A percentile compares a stretch with the other conserved stretches of the same genome.
Conservation (phyloP, 2,797 vertebrate genomes). For the Cheracebus regulus region DNA sequence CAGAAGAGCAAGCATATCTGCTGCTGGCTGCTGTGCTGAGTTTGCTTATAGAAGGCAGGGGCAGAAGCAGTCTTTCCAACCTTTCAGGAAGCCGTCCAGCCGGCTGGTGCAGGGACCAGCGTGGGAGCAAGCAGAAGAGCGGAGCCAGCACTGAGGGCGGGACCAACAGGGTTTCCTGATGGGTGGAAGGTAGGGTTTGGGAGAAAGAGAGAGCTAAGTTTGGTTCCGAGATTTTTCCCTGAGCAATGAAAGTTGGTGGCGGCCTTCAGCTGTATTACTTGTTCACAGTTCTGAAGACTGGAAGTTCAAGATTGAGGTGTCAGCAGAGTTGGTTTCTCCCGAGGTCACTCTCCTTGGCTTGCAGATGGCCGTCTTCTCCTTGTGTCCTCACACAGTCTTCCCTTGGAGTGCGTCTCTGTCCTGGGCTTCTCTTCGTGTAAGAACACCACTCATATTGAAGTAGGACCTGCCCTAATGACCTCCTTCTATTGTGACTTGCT, state of each 20-base stretch:
- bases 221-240: background rate
- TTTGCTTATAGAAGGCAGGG: no score
- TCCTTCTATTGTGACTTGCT: background rate
- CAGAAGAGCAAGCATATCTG: background rate
- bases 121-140: background rate
- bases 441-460: background rate
- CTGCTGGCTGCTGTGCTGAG: background rate
- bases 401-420: background rate
- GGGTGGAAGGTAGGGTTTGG: background rate
- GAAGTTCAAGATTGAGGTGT: background rate
- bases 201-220: background rate
- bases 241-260: background rate
- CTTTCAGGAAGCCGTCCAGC: background rate
- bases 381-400: rapidly evolving
- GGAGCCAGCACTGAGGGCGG: background rate
- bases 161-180: background rate
- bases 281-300: background rate
- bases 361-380: background rate
- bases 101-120: background rate
- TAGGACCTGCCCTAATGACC: background rate
- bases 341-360: background rate
- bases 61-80: background rate
- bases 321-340: background rate
- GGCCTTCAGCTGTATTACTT: background rate
- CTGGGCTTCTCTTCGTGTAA: background rate